phyloP scores from a whole-genome alignment of 2,888 invertebrate species.

The Andrena haemorrhoa region DNA sequence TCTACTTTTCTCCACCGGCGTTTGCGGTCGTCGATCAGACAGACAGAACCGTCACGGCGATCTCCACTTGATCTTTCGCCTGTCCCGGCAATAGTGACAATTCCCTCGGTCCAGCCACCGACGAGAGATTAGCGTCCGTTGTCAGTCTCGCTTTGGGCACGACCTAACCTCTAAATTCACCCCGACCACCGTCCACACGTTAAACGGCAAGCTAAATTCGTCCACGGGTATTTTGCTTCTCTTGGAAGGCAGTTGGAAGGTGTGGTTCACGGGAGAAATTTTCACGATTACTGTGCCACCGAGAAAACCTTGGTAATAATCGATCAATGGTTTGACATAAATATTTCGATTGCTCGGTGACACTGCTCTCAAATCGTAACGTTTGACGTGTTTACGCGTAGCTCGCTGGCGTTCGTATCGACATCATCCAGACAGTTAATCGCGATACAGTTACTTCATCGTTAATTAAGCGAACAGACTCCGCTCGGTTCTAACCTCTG shows the following conservation, averaged over 20 bases:
- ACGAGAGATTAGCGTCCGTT: not conserved
- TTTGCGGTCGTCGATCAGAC: constrained; percentile 23
- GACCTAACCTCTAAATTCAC: constrained; percentile 34
- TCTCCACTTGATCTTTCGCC: not conserved
- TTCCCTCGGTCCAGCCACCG: constrained; percentile 15
- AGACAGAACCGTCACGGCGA: not conserved
- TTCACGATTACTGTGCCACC: not conserved
- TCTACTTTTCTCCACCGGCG: not conserved
- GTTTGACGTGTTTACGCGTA: too few species aligned
- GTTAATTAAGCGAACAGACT: too few species aligned
- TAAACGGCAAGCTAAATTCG: not conserved
- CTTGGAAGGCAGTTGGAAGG: not conserved
- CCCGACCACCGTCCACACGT: not conserved
- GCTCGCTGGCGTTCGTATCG: too few species aligned
- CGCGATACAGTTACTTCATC: too few species aligned
- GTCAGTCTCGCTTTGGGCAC: not conserved
- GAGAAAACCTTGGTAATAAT: not conserved
- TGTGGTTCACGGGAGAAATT: too few species aligned
- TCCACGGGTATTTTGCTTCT: not conserved
- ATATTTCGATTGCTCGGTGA: not conserved
- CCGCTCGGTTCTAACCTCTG: too few species aligned
- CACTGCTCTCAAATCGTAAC: not conserved
- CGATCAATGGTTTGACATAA: not conserved
- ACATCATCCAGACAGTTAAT: too few species aligned
- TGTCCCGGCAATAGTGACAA: too few species aligned